These are phyloP conservation scores for Neodon shergylaensis DNA, from an alignment of 2,113 vertebrate species.

Conservation along the genomic window DNA sequence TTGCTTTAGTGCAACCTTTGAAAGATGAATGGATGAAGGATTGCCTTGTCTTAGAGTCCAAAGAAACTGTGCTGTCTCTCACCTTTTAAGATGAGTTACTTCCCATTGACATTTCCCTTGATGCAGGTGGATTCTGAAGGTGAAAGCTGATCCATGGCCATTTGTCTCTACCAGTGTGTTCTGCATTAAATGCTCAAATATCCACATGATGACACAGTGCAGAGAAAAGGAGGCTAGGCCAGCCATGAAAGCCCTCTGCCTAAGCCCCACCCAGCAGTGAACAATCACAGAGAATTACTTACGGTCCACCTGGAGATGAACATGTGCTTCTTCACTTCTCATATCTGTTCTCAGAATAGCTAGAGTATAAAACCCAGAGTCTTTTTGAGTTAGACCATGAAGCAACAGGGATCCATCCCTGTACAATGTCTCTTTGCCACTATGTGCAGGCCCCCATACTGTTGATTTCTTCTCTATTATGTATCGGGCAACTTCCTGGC, in stretches of 20 bases:
- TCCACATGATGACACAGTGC: background rate
- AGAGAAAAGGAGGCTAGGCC: background rate
- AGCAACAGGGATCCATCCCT: conserved; percentile 54
- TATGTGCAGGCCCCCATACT: rapidly evolving
- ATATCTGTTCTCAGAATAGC: background rate
- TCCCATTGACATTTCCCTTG: background rate
- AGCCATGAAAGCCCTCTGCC: background rate
- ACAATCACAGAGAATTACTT: background rate
- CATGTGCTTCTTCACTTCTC: background rate
- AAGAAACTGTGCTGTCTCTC: background rate
- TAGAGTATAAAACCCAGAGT: background rate
- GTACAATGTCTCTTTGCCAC: background rate
- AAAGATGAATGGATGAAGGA: background rate
- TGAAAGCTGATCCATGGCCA: background rate
- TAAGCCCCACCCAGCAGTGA: background rate
- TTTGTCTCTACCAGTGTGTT: background rate
- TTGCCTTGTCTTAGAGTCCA: background rate
- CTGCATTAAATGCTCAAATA: background rate
- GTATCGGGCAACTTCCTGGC: rapidly evolving
- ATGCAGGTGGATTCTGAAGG: background rate
- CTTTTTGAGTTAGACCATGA: background rate
- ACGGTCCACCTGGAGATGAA: background rate
- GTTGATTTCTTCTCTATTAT: rapidly evolving
- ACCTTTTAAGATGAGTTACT: background rate
- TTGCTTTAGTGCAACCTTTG: background rate